These are phyloP conservation scores for Neosilurus hyrtlii DNA, from an alignment of 2,797 vertebrate genomes.

Conservation along the genomic window DNA sequence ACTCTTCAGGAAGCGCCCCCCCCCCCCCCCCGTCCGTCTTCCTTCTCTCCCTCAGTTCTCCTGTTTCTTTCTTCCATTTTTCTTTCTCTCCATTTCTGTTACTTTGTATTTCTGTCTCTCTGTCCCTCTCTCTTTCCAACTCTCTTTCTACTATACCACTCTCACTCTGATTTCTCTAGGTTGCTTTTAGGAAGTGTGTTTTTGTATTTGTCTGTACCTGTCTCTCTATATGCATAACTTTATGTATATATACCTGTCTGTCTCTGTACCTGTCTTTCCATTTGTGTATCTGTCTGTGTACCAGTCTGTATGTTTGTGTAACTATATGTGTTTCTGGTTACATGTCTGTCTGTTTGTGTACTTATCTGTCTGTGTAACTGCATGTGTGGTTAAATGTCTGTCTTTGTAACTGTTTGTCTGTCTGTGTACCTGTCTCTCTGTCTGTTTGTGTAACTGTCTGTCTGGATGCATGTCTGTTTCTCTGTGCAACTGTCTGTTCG, in stretches of 20 bases:
- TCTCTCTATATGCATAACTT: neutral
- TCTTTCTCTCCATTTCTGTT: constrained; percentile 10
- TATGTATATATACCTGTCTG: neutral
- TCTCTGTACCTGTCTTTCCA: neutral
- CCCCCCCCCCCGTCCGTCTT: neutral
- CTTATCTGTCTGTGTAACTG: constrained; percentile 21
- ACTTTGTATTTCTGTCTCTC: constrained; percentile 1
- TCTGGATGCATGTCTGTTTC: neutral
- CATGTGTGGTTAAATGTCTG: constrained; percentile 5
- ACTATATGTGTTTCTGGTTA: neutral
- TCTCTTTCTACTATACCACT: neutral
- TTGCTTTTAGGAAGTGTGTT: neutral
- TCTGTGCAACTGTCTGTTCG: neutral
- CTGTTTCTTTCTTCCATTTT: neutral
- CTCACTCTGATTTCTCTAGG: neutral
- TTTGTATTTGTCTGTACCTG: neutral
- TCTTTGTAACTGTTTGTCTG: constrained; percentile 23
- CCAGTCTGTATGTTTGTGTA: neutral
- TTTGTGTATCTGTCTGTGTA: neutral
- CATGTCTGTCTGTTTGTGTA: constrained; percentile 2
- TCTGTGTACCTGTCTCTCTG: neutral
- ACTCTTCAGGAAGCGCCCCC: constrained; percentile 39
- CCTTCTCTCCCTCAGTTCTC: neutral
- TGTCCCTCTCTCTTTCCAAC: neutral
- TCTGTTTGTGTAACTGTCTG: neutral